Conservation (phyloP, 2,113 vertebrate genomes). For the Hemiscyllium ocellatum region DNA sequence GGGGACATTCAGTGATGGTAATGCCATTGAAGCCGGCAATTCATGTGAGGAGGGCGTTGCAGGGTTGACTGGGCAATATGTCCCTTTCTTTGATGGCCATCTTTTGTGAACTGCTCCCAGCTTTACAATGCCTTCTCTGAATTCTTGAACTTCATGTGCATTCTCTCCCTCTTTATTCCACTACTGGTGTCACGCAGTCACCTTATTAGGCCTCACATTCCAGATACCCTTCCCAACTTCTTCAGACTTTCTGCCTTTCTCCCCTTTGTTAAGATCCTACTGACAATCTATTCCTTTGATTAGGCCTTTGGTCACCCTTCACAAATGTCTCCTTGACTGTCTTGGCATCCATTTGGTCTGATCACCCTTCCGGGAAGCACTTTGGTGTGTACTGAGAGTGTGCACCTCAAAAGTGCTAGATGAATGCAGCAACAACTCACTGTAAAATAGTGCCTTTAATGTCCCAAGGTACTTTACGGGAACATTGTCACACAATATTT, state of each 20-base stretch:
- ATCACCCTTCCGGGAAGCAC: neutral
- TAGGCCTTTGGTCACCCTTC: neutral
- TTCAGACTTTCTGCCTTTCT: neutral
- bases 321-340: neutral
- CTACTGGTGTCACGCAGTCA: neutral
- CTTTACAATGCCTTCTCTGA: neutral
- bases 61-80: neutral
- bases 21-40: no score
- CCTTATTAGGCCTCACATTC: neutral
- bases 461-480: neutral
- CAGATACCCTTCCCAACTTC: neutral
- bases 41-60: neutral
- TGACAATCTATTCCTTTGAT: neutral
- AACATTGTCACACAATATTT: neutral
- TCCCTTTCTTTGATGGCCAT: neutral
- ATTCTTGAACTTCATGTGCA: neutral
- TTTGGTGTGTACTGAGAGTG: neutral
- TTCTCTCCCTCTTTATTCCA: neutral
- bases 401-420: neutral
- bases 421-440: neutral
- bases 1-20: no score
- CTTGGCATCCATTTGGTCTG: neutral
- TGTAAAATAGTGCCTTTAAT: neutral
- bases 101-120: neutral
- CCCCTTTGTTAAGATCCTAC: neutral